Evolutionary conservation across 2,888 invertebrate species (phyloP).

Genomic region (Arenicola marina): DNA sequence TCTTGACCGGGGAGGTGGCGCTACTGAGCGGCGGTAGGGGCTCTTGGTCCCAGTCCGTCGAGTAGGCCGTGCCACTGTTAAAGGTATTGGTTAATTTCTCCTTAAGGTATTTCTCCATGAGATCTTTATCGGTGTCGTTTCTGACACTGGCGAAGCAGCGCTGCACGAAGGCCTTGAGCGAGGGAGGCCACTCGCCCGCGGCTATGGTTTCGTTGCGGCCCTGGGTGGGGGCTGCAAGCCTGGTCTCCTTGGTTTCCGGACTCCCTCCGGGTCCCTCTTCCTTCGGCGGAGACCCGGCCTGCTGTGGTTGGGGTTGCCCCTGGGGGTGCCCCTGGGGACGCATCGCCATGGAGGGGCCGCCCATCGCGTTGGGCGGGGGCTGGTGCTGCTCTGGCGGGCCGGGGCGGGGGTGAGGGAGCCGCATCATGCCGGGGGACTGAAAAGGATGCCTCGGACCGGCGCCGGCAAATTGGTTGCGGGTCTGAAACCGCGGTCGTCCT

Average conservation of each 20-base stretch:
- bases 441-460: no score
- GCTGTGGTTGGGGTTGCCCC: not conserved
- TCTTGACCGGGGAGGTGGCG: not conserved
- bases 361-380: no score
- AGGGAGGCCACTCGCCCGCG: constrained; percentile 75
- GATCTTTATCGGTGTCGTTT: constrained; percentile 86
- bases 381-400: no score
- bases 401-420: no score
- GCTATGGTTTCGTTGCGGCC: constrained; percentile 65
- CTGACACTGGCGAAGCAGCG: constrained; percentile 90
- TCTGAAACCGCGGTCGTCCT: not conserved
- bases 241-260: no score
- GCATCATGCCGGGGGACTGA: no score
- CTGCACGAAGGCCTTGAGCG: constrained; percentile 83
- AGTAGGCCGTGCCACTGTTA: constrained; percentile 82
- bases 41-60: constrained; percentile 93
- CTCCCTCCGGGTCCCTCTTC: no score
- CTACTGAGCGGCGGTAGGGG: constrained; percentile 65
- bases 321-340: no score
- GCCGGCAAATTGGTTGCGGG: no score
- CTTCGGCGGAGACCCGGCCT: not conserved
- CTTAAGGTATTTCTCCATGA: constrained; percentile 91
- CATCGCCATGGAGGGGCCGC: no score
- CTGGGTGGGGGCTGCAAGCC: no score
- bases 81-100: constrained; percentile 91